phyloP scores from a whole-genome alignment of 2,797 vertebrate genomes.

The Eremophila alpestris region DNA sequence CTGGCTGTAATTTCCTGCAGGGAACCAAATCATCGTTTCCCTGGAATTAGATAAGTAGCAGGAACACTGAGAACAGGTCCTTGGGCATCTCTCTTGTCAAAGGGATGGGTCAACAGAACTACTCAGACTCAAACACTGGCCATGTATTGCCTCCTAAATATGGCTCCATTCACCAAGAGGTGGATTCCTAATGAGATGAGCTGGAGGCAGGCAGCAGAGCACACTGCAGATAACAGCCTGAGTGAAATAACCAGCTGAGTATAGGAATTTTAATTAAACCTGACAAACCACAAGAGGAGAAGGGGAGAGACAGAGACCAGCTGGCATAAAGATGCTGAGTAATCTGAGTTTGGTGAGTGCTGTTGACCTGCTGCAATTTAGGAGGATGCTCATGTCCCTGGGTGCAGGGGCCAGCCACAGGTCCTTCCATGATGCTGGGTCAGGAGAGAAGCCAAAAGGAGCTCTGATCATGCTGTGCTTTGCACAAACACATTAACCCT shows the following conservation, averaged over 20 bases:
- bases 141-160: not conserved
- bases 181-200: not conserved
- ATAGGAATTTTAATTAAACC: slow-evolving; percentile 44
- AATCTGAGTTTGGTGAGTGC: not conserved
- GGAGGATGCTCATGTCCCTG: not conserved
- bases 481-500: not conserved
- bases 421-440: not conserved
- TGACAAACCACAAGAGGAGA: not conserved
- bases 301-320: not conserved
- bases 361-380: not conserved
- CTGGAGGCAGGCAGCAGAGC: not conserved
- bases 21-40: rapidly evolving
- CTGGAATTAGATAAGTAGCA: not conserved
- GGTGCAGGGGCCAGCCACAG: not conserved
- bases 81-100: not conserved
- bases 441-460: not conserved
- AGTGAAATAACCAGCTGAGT: not conserved
- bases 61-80: not conserved
- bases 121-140: not conserved
- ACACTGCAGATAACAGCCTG: not conserved
- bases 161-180: not conserved
- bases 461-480: not conserved
- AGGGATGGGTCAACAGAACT: not conserved
- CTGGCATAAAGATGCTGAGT: not conserved
- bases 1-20: not conserved